Evolutionary conservation across 2,797 vertebrate species (phyloP).

Genomic region (Tokudaia muenninki): DNA sequence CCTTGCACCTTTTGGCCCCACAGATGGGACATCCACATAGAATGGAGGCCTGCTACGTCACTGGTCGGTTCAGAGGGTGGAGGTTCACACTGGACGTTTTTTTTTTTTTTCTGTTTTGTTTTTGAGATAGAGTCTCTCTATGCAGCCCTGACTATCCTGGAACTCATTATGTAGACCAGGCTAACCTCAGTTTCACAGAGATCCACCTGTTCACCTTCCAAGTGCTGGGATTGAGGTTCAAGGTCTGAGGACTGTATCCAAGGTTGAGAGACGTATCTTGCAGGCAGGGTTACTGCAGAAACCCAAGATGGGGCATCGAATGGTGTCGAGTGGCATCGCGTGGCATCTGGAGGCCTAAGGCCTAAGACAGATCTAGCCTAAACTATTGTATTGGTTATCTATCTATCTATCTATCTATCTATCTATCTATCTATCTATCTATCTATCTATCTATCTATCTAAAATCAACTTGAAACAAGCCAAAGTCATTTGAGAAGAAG

Average conservation of each 20-base stretch:
- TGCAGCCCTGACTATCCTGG: neutral
- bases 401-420: neutral
- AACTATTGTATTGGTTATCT: neutral
- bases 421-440: neutral
- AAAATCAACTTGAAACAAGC: neutral
- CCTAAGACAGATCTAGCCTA: neutral
- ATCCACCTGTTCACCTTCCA: neutral
- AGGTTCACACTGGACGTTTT: neutral
- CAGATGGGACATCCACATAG: neutral
- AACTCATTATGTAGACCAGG: neutral
- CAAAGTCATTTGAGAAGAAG: neutral
- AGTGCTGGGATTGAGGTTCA: neutral
- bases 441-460: neutral
- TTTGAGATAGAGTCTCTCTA: neutral
- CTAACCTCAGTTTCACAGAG: neutral
- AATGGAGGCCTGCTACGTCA: neutral
- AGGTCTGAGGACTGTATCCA: neutral
- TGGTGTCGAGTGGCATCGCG: neutral
- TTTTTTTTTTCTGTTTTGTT: neutral
- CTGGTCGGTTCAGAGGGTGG: neutral
- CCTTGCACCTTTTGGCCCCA: neutral
- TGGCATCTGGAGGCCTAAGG: neutral
- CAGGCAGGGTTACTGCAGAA: neutral
- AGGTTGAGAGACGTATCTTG: neutral
- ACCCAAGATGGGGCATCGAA: too few species aligned